Evolutionary conservation across 2,797 vertebrate species (phyloP), one percentile per base, ranked within the genome.

Genomic region (Hydrocynus forskahlii): DNA sequence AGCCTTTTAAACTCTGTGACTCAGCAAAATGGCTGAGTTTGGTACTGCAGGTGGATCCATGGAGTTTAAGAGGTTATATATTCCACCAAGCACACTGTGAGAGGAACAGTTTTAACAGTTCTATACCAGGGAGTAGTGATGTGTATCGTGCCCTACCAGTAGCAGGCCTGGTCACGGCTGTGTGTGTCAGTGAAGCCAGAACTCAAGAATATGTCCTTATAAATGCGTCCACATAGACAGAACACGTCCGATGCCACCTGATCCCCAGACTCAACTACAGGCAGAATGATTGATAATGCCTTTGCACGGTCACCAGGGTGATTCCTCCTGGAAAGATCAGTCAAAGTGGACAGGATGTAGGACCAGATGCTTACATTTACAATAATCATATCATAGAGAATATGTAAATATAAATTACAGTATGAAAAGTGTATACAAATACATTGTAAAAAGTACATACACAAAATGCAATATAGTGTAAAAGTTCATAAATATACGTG

Each of bases 221-320:
- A 98, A 90, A 98, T 90, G 0, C 97, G 96, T 29, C 97, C 97
- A 13, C 96, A 97, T 87, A 98, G 93, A 88, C 97, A 98, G 90
- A 92, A 96, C 16, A 97, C 92, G n/a, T 98, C 97, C 0, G 97
- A 97, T 0, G 94, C 94, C 79, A 96, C 95, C 0, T 89, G 89
- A 23, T 83, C 89, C 5, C 86, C 92, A 0, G 83, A 87, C 84
- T 94, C 89, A 50, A 96, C 94, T 9, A 96, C 86, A 0, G 96
- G 96, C 79, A 97, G 89, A 82, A 98, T 95, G 71, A 93, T 88
- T 0, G 92, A 81, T 82, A 98, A 88, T 0, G 97, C 97, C 83
- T 94, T 96, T 13, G 90, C 85, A 0, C 96, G 94, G 88, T 98
- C 97, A 9, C 96, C 96, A 0, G 94, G 89, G 2, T 59, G 81